A percentile compares a stretch with the other conserved stretches of the same genome.
Conservation (phyloP, 2,113 vertebrate genomes). For the Tyrannus savana region DNA sequence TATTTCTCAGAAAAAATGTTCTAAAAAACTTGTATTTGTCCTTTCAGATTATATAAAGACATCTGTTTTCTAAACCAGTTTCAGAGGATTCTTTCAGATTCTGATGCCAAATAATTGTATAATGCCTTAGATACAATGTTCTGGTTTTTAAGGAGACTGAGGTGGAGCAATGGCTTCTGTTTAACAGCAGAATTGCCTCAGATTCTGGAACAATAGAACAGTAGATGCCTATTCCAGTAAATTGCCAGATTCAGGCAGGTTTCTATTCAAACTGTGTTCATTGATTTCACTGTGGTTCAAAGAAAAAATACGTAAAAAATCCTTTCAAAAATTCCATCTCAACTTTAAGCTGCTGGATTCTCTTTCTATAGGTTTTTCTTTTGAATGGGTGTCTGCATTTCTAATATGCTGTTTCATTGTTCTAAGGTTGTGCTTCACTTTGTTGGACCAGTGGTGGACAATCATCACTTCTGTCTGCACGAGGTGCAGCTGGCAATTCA, state of each 20-base stretch:
- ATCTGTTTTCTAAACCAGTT: background rate
- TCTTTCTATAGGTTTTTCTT: background rate
- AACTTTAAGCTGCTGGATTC: background rate
- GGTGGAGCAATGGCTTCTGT: background rate
- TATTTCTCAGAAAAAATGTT: background rate
- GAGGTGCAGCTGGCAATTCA: slow-evolving; percentile 73
- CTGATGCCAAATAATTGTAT: background rate
- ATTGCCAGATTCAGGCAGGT: background rate
- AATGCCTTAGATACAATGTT: background rate
- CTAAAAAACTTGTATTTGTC: background rate
- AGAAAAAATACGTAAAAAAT: background rate
- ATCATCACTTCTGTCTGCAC: background rate
- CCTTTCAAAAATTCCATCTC: background rate
- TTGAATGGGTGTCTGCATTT: background rate
- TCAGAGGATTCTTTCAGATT: background rate
- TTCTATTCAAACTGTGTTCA: background rate
- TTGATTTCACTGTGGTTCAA: background rate
- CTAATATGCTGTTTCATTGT: background rate
- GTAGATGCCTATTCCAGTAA: background rate
- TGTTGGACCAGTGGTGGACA: slow-evolving; percentile 76
- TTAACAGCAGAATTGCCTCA: background rate
- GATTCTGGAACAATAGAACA: background rate
- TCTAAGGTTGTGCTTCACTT: slow-evolving; percentile 87
- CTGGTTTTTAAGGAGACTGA: background rate
- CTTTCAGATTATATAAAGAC: background rate